A percentile compares a stretch with the other conserved stretches of the same genome.
Evolutionary conservation across 2,113 vertebrate genomes (phyloP).

Genomic region (Cathartes aura): DNA sequence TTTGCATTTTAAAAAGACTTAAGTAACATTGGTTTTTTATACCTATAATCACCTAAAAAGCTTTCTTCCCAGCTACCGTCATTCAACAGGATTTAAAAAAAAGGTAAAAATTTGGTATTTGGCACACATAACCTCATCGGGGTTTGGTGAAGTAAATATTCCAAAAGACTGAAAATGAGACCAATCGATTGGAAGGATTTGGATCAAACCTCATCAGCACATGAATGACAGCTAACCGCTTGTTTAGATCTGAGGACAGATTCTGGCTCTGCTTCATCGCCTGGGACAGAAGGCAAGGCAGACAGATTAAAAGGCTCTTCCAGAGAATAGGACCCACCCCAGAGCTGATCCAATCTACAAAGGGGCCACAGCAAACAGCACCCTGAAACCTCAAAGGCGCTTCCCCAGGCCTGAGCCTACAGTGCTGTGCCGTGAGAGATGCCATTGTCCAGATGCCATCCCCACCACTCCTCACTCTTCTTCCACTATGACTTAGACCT

Average conservation of each 20-base stretch:
- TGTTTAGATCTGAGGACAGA: neutral
- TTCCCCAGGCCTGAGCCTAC: neutral
- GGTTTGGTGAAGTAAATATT: neutral
- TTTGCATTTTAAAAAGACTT: neutral
- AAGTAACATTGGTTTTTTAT: neutral
- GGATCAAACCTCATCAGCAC: neutral
- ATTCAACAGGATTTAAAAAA: neutral
- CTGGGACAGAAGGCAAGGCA: neutral
- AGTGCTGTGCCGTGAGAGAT: accelerated
- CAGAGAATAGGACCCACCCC: neutral
- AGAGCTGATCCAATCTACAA: neutral
- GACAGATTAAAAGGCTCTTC: neutral
- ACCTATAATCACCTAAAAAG: neutral
- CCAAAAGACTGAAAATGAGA: neutral
- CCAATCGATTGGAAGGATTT: accelerated
- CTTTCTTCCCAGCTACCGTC: neutral
- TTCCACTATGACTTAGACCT: neutral
- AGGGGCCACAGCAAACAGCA: neutral
- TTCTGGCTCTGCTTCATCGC: neutral
- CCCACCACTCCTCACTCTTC: neutral
- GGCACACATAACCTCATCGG: neutral
- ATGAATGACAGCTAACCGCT: accelerated
- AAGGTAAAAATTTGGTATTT: neutral
- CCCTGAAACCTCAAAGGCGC: neutral
- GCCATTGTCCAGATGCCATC: accelerated